A percentile compares a stretch with the other conserved stretches of the same genome.
Conservation (phyloP, 2,888 invertebrate genomes). For the Sympetrum striolatum region DNA sequence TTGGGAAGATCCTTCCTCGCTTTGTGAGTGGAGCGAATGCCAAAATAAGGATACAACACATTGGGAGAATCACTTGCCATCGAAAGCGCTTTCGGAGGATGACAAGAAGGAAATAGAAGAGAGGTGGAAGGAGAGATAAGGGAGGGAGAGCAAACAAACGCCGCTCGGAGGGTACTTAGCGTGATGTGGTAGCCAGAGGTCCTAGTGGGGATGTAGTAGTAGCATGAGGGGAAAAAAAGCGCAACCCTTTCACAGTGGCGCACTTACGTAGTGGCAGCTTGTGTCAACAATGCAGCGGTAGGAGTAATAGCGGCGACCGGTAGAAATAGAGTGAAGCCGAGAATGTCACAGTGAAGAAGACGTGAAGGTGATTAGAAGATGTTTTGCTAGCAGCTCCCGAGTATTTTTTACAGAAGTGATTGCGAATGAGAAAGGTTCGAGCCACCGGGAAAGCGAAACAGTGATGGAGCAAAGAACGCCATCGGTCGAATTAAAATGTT, state of each 20-base stretch:
- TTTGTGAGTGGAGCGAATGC: neutral
- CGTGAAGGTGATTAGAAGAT: neutral
- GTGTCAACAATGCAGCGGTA: neutral
- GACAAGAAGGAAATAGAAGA: neutral
- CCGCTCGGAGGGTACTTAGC: neutral
- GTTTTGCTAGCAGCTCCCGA: neutral
- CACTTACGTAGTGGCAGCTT: slow-evolving; percentile 24
- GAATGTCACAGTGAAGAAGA: neutral
- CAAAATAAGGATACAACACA: neutral
- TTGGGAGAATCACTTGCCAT: neutral
- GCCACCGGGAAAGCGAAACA: too few relatives aligned
- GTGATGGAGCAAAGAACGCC: too few relatives aligned
- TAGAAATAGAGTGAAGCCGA: neutral
- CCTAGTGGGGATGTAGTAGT: too few relatives aligned
- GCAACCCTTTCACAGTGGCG: slow-evolving; percentile 26
- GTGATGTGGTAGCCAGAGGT: slow-evolving; percentile 12
- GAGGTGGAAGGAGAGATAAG: neutral
- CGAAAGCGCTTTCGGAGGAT: neutral
- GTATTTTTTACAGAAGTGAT: neutral
- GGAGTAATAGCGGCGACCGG: neutral
- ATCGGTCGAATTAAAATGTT: too few relatives aligned
- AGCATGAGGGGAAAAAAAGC: neutral
- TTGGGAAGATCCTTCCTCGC: too few relatives aligned
- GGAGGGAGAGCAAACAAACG: slow-evolving; percentile 2
- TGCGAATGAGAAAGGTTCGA: too few relatives aligned